phyloP scores from a whole-genome alignment of 2,888 invertebrate species.

The Syrista parreyssii region DNA sequence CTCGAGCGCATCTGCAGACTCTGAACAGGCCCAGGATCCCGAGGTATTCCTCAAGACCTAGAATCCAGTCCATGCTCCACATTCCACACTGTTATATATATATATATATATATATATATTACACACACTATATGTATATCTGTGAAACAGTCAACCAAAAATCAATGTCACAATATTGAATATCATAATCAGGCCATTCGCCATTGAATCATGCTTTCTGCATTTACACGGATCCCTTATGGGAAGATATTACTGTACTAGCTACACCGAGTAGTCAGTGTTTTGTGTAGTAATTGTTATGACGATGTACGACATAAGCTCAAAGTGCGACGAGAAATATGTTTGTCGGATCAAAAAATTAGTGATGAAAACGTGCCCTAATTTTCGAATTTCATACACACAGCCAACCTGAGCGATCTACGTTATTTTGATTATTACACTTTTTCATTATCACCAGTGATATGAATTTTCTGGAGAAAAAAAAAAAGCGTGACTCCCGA shows the following conservation, averaged over 20 bases:
- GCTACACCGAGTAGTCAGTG: not conserved
- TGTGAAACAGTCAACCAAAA: not conserved
- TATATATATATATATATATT: not conserved
- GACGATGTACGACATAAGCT: not conserved
- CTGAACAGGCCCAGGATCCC: slow-evolving; percentile 67
- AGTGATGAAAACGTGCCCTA: not conserved
- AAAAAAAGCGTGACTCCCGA: not conserved
- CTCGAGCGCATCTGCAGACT: slow-evolving; percentile 82
- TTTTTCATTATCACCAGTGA: not conserved
- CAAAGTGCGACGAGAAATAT: too few relatives aligned
- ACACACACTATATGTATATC: not conserved
- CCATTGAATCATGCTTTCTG: not conserved
- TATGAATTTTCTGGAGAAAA: fast-evolving
- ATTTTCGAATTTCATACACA: not conserved
- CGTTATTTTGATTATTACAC: not conserved
- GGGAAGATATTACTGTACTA: not conserved
- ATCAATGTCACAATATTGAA: not conserved
- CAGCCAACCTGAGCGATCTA: not conserved
- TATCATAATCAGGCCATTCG: not conserved
- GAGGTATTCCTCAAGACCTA: slow-evolving; percentile 53
- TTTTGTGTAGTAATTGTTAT: not conserved
- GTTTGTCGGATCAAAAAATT: too few relatives aligned
- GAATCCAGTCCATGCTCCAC: not conserved
- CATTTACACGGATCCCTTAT: not conserved
- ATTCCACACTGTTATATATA: not conserved